Evolutionary conservation across 2,888 invertebrate genomes (phyloP).

Genomic region (Drosophila mayaguana): DNA sequence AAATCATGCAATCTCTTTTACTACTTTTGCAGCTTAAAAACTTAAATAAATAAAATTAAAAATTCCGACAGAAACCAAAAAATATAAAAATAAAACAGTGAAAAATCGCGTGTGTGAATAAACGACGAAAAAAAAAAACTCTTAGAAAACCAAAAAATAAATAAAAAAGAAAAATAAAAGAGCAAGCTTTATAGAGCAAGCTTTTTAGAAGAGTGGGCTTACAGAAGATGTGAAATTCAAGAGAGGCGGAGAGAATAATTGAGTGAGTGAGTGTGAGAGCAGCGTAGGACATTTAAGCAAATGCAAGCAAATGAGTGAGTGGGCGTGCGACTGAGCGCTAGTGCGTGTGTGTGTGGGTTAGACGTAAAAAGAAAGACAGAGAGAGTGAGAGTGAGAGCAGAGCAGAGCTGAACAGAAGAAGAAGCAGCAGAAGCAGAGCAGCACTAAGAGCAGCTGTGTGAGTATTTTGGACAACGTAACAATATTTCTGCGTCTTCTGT

Average conservation of each 20-base stretch:
- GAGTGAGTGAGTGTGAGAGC: constrained; percentile 4
- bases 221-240: constrained; percentile 1
- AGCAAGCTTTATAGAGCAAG: neutral
- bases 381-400: constrained; percentile 1
- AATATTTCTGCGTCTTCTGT: constrained; percentile 42
- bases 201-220: neutral
- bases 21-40: constrained; percentile 55
- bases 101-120: constrained; percentile 36
- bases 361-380: neutral
- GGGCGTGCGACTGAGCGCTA: constrained; percentile 5
- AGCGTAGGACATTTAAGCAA: constrained; percentile 9
- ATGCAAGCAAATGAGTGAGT: constrained; percentile 7
- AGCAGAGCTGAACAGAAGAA: constrained; percentile 4
- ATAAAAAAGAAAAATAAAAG: neutral
- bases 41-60: constrained; percentile 30
- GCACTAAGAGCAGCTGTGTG: constrained; percentile 45
- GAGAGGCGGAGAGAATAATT: neutral
- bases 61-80: constrained; percentile 19
- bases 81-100: constrained; percentile 29
- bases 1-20: constrained; percentile 30
- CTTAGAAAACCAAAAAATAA: neutral
- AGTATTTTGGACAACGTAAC: constrained; percentile 45
- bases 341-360: neutral
- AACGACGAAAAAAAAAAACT: constrained; percentile 9
- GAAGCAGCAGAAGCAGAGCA: constrained; percentile 4